phyloP scores from a whole-genome alignment of 2,113 vertebrate species.

The Puffinus mauretanicus region DNA sequence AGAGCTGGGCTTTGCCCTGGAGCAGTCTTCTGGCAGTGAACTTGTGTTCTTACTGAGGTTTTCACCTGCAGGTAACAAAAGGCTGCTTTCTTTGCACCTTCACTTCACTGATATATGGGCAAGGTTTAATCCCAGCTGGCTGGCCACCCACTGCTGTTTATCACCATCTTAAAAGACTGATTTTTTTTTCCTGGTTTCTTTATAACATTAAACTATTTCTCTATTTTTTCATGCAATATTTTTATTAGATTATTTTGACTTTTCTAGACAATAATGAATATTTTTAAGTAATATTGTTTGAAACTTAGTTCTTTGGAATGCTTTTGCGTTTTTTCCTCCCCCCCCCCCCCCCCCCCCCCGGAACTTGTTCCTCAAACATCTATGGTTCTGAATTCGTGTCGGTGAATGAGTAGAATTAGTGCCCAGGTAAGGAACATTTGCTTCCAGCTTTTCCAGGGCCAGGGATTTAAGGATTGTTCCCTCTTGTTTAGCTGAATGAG shows the following conservation, averaged over 20 bases:
- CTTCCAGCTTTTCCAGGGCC: neutral
- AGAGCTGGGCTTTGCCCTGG: neutral
- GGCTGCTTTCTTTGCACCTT: neutral
- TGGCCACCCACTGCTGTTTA: neutral
- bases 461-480: neutral
- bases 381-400: neutral
- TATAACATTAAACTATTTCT: neutral
- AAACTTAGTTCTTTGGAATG: neutral
- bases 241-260: neutral
- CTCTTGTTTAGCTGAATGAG: neutral
- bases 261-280: neutral
- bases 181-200: neutral
- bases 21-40: neutral
- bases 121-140: neutral
- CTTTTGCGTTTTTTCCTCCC: neutral
- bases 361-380: neutral
- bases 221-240: neutral
- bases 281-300: neutral
- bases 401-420: neutral
- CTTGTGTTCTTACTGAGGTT: neutral
- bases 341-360: no score
- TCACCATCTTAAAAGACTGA: neutral
- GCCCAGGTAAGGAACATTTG: neutral
- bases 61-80: neutral
- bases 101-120: neutral